These are phyloP conservation scores for Pandemis cinnamomeana DNA, from an alignment of 2,888 invertebrate species.

Conservation along the genomic window DNA sequence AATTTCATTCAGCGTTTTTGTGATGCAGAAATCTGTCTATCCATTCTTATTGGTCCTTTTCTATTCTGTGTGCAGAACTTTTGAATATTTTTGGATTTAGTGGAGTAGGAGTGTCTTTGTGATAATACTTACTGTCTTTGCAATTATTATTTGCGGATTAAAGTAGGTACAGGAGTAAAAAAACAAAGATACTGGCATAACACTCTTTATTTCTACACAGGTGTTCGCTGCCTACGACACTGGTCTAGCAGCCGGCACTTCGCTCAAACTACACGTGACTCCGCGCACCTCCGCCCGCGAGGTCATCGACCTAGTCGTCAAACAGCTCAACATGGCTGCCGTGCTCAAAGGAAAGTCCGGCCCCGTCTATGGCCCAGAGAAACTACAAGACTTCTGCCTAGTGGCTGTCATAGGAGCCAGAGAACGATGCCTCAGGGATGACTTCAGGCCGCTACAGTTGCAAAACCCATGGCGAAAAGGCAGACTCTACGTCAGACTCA, in stretches of 20 bases:
- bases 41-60: too few relatives aligned
- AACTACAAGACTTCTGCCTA: slow-evolving; percentile 94
- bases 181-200: too few relatives aligned
- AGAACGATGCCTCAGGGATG: slow-evolving; percentile 96
- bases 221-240: slow-evolving; percentile 98
- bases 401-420: slow-evolving; percentile 98
- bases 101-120: too few relatives aligned
- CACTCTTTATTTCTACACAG: slow-evolving; percentile 74
- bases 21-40: too few relatives aligned
- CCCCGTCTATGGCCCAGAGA: slow-evolving; percentile 93
- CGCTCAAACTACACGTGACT: slow-evolving; percentile 96
- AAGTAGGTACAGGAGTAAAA: too few relatives aligned
- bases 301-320: slow-evolving; percentile 97
- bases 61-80: not conserved
- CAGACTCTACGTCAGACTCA: slow-evolving; percentile 95
- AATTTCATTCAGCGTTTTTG: too few relatives aligned
- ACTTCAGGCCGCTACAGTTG: slow-evolving; percentile 95
- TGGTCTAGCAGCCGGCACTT: slow-evolving; percentile 96
- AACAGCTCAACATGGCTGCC: slow-evolving; percentile 97
- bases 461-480: slow-evolving; percentile 99
- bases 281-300: slow-evolving; percentile 96
- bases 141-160: too few relatives aligned
- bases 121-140: too few relatives aligned
- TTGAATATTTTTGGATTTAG: not conserved
- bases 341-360: slow-evolving; percentile 92